Conservation (phyloP, 2,888 invertebrate genomes). For the Drosophila kanekoi region DNA sequence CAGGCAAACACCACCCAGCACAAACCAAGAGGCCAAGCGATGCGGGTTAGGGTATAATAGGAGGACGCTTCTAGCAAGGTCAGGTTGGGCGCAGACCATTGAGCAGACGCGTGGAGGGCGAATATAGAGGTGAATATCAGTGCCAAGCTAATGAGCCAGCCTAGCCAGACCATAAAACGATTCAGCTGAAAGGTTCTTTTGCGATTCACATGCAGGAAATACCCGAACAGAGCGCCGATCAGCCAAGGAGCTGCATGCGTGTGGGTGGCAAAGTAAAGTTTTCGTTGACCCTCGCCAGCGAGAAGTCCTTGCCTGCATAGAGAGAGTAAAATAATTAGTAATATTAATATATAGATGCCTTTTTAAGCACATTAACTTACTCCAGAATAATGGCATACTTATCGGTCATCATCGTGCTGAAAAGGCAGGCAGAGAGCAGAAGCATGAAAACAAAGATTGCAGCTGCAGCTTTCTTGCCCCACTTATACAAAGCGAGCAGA, state of each 20-base stretch:
- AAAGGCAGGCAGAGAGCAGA: conserved; percentile 70
- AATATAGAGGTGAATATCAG: conserved; percentile 65
- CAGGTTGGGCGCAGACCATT: conserved; percentile 38
- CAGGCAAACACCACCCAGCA: conserved; percentile 77
- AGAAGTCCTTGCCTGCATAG: conserved; percentile 12
- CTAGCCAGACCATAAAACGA: conserved; percentile 34
- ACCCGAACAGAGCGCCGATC: conserved; percentile 75
- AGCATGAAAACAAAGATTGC: conserved; percentile 62
- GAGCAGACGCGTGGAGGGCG: conserved; percentile 54
- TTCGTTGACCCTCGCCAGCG: conserved; percentile 11
- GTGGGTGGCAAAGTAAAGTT: conserved; percentile 72
- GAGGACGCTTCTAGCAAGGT: conserved; percentile 62
- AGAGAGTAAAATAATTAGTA: not conserved
- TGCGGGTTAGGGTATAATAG: conserved; percentile 73
- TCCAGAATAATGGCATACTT: conserved; percentile 53
- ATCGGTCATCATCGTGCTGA: conserved; percentile 67
- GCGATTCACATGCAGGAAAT: conserved; percentile 64
- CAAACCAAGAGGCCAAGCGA: conserved; percentile 77
- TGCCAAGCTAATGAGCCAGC: conserved; percentile 66
- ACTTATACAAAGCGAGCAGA: conserved; percentile 84
- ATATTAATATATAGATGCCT: not conserved
- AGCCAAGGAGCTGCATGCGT: conserved; percentile 76
- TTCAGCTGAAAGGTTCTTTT: conserved; percentile 50
- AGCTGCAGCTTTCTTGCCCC: conserved; percentile 69
- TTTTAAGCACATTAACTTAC: conserved; percentile 24